Base-by-base conservation (phyloP, 1,140 invertebrate species). In the Drosophila mauritiana region DNA sequence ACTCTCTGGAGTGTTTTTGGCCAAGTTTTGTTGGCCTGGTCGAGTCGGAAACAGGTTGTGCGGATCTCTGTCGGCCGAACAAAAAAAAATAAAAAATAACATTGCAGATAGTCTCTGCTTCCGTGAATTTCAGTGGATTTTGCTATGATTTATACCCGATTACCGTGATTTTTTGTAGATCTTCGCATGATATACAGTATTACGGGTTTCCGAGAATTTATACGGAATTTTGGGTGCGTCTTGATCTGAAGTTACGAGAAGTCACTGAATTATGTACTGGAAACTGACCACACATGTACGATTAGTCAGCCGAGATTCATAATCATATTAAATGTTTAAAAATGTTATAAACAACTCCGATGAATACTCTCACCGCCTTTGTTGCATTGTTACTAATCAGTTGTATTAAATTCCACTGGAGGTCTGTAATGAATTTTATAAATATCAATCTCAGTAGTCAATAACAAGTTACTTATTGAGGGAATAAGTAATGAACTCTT, bases 1-100 rank as follows among this genome's bases (percentile, higher is more conserved):
- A 42, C 27, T 61, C 45, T 67, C 56, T 42, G 56, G 56, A 49
- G 55, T 62, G 63, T 34, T 67, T 61, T 62, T 62, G 56, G 27
- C 56, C 63, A 67, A 67, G 36, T 62, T 67, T 62, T 40, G 62
- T 34, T n/a, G 57, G 27, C 17, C 34, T 37, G 43, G 48, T 10
- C 48, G n/a, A 48, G 13, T 25, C 27, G 53, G 13, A 20, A 55
- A 55, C 53, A 39, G 55, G 55, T 39, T 59, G 55, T 57, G 27
- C 20, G 31, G 20, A 65, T 61, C 55, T 49, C 45, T 48, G 22
- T 65, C 43, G 34, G 17, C 3, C 31, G 31, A 31, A 31, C 8
- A 39, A 4, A 22, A n/a, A 12, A 42, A 27, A 27, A 15, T 0
- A 27, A 42, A 25, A 55, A 27, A 42, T 15, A 55, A 56, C 25